These are phyloP conservation scores for Idaea dimidiata DNA, from an alignment of 2,888 invertebrate genomes.

Conservation along the genomic window DNA sequence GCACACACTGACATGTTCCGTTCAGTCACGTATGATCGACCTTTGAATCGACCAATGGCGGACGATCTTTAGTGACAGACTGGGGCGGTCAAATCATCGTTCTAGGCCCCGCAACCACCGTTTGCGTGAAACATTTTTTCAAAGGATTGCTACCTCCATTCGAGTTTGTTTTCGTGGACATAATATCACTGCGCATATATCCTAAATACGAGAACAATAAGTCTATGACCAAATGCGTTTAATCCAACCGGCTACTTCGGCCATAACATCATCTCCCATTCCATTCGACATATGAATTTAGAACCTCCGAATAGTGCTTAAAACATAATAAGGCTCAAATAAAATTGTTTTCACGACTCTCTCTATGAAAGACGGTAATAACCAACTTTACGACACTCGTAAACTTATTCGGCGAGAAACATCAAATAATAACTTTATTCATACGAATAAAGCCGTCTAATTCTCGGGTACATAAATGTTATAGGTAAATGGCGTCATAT, in stretches of 20 bases:
- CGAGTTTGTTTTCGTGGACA: no score
- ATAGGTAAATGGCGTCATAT: background rate
- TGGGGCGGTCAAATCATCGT: no score
- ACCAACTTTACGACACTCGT: conserved; percentile 54
- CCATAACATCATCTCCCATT: background rate
- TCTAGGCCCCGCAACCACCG: no score
- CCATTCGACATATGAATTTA: background rate
- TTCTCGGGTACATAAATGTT: background rate
- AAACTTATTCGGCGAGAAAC: conserved; percentile 32
- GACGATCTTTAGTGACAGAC: no score
- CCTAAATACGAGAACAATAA: no score
- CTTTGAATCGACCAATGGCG: no score
- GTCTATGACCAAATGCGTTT: background rate
- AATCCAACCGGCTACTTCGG: background rate
- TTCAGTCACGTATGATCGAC: no score
- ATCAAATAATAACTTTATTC: conserved; percentile 1
- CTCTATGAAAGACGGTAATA: conserved; percentile 28
- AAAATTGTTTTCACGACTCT: background rate
- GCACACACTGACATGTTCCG: no score
- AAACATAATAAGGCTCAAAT: background rate
- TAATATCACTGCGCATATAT: no score
- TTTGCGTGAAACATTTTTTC: no score
- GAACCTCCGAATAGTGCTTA: background rate
- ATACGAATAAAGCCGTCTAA: conserved; percentile 4
- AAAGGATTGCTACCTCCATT: no score